These are phyloP conservation scores for Ptychodera flava DNA, from an alignment of 35 echinoderm and acorn worm genomes.

Conservation along the genomic window DNA sequence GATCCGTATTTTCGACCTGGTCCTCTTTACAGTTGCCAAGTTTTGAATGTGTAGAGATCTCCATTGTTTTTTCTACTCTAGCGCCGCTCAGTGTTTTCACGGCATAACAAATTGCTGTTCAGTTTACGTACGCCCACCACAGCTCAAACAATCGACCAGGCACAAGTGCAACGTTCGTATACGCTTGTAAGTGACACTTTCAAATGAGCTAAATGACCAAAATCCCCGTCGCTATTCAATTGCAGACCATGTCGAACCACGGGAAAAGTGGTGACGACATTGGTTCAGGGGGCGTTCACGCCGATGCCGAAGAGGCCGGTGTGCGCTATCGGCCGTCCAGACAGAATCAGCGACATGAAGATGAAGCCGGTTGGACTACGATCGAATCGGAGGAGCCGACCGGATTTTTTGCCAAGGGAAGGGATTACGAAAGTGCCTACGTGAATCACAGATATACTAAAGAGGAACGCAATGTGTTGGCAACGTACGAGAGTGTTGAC, in stretches of 20 bases:
- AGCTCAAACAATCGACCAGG: too few relatives aligned
- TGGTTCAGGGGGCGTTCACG: background rate
- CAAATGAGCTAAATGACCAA: too few relatives aligned
- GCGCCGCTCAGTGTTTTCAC: too few relatives aligned
- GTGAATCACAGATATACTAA: slow-evolving; percentile 90
- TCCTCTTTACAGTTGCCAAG: too few relatives aligned
- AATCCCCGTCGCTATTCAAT: too few relatives aligned
- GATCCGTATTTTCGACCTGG: too few relatives aligned
- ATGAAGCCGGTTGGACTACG: background rate
- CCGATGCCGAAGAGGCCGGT: slow-evolving; percentile 27
- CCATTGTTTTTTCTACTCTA: too few relatives aligned
- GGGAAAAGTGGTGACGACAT: background rate
- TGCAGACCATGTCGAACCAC: background rate
- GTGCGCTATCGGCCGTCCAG: background rate
- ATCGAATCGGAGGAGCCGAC: slow-evolving; percentile 63
- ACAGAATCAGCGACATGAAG: background rate
- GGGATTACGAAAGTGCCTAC: slow-evolving; percentile 89
- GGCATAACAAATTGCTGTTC: too few relatives aligned
- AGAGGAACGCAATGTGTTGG: slow-evolving; percentile 71
- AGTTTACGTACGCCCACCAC: too few relatives aligned
- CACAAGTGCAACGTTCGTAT: too few relatives aligned
- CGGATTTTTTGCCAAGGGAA: slow-evolving; percentile 84
- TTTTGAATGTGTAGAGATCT: too few relatives aligned
- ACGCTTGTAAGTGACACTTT: too few relatives aligned
- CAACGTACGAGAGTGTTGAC: slow-evolving; percentile 84